Base-by-base conservation (phyloP, 2,888 invertebrate genomes). In the Fabriciana adippe region DNA sequence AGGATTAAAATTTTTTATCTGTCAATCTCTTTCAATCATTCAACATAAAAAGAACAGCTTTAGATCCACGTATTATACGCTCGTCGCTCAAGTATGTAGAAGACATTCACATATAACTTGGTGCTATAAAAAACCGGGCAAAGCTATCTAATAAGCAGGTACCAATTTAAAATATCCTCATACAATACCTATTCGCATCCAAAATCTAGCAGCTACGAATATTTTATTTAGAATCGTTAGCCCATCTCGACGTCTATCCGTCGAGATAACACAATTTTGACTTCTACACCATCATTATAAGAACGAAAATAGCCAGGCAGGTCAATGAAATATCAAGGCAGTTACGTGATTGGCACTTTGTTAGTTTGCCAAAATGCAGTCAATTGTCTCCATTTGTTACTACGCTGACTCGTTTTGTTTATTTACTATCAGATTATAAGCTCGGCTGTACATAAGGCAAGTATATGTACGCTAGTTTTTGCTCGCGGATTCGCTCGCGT, bases 331-430 rank as follows among this genome's bases (percentile, higher is more conserved):
- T 63, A 64, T 67, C 55, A 56, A 60, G 53, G 53, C 18, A 31
- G 64, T 47, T 54, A 41, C 16, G 47, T 57, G 69, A 69, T 61
- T 56, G 67, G 65, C 66, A 61, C 47, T 63, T 72, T 72, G 72
- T 62, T 41, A 13, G 31, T 47, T 21, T 72, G 72, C 72, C 72
- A 72, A 67, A 63, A 70, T 56, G 3, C 54, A 62, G 56, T 51
- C 48, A 55, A 67, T 66, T 45, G 57, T 67, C 65, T 26, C 51
- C n/a, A 64, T 69, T 67, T 54, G 70, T 70, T 69, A 64, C 68
- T 62, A 67, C 64, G 55, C 66, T 48, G 55, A 50, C 21, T 57
- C 41, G 70, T 57, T 68, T 69, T 70, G 70, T 72, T 72, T 72
- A 53, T 72, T 72, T 70, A 72, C 70, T 56, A 64, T 67, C 59